Percentiles rank a stretch among this genome's conserved stretches.
Conservation (phyloP, 2,113 vertebrate genomes). For the Labeo rohita region DNA sequence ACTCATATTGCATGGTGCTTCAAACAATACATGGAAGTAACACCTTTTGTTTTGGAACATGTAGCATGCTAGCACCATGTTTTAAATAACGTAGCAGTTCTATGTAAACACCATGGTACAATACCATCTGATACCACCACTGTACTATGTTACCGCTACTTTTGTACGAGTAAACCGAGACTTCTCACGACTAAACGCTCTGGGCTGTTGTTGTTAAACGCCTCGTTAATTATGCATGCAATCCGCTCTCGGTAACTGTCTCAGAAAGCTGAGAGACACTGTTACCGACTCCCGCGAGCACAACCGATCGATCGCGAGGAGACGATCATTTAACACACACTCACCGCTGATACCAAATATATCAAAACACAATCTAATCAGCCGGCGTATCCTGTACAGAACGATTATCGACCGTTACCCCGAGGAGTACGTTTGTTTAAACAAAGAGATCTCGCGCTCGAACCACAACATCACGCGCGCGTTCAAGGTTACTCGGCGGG, state of each 20-base stretch:
- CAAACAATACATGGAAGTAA: not conserved
- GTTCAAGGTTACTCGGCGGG: slow-evolving; percentile 45
- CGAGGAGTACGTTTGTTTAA: not conserved
- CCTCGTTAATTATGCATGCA: slow-evolving; percentile 58
- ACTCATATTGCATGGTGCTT: not conserved
- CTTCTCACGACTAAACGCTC: not conserved
- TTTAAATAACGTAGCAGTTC: not conserved
- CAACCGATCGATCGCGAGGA: slow-evolving; percentile 48
- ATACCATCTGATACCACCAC: not conserved
- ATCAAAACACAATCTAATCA: not conserved
- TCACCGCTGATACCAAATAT: slow-evolving; percentile 29
- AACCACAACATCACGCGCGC: not conserved
- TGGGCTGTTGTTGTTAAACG: slow-evolving; percentile 44
- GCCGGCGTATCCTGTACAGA: not conserved
- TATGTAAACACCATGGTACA: not conserved
- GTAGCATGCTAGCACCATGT: not conserved
- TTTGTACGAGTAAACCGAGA: not conserved
- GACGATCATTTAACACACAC: slow-evolving; percentile 21
- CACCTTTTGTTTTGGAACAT: not conserved
- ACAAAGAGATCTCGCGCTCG: not conserved
- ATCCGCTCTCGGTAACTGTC: slow-evolving; percentile 17
- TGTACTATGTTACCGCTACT: not conserved
- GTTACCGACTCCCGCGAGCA: slow-evolving; percentile 41
- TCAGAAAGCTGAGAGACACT: slow-evolving; percentile 26
- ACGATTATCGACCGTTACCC: not conserved